Conservation (phyloP, 2,888 invertebrate species). For the Drosophila lutescens region DNA sequence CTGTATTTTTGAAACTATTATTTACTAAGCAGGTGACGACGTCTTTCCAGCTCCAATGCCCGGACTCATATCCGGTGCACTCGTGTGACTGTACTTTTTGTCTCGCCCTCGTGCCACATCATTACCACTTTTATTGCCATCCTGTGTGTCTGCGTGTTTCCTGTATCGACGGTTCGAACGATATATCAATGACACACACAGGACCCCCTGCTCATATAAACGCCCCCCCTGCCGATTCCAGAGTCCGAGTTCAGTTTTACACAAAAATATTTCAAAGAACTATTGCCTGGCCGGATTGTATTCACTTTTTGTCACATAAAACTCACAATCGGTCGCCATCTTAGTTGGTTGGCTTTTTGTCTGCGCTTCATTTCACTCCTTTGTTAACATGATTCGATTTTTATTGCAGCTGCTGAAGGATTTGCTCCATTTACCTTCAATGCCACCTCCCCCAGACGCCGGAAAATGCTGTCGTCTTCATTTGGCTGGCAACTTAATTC, state of each 20-base stretch:
- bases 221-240: neutral
- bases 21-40: neutral
- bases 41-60: neutral
- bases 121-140: conserved; percentile 73
- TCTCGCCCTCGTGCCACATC: conserved; percentile 47
- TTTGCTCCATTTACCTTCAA: conserved; percentile 75
- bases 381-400: conserved; percentile 74
- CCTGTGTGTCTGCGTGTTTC: conserved; percentile 64
- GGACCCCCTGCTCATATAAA: neutral
- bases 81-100: conserved; percentile 3
- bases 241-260: conserved; percentile 4
- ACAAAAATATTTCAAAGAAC: conserved; percentile 34
- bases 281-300: conserved; percentile 19
- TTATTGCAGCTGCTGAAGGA: conserved; percentile 62
- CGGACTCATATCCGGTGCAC: conserved; percentile 15
- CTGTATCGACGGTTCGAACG: conserved; percentile 62
- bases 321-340: conserved; percentile 51
- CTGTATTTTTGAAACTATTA: neutral
- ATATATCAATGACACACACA: conserved; percentile 64
- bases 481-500: conserved; percentile 55
- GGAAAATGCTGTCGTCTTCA: conserved; percentile 28
- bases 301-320: conserved; percentile 36
- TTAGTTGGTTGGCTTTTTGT: conserved; percentile 57
- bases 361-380: conserved; percentile 73
- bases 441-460: conserved; percentile 27